Evolutionary conservation across 1,140 invertebrate species (phyloP), one percentile per base, ranked within the genome.

Genomic region (Venturia canescens): DNA sequence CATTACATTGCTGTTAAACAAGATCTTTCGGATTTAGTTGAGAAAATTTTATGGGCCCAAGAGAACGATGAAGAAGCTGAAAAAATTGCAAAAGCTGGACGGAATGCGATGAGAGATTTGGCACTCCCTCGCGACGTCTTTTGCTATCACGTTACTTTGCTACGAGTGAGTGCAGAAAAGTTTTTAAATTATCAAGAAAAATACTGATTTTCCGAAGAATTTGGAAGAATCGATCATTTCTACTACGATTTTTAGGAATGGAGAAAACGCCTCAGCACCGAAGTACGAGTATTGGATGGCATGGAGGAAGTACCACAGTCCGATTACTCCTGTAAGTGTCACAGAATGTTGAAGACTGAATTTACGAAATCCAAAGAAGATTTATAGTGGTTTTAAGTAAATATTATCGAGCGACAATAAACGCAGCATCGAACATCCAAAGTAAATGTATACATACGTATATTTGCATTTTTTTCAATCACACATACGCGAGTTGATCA

Each of bases 1-100:
- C 98, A 99, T 92, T 99, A 96, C 91, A 91, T 99, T 69, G 95
- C 97, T 44, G 92, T 99, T 27, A 95, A 96, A 86, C 90, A 92
- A 53, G 95, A 98, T 91, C 92, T 99, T 23, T 95, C 94, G 53
- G 95, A 99, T 92, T 92, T 99, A 27, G 91, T 96, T 9, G 94
- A 97, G 48, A 94, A 95, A 89, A 92, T 99, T 38, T 87, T 93
- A 50, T 98, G 97, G 97, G 97, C 97, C 0, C 94, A 93, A 71
- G 87, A 94, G 9, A 93, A 99, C 92, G 97, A 98, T 88, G 88
- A 94, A 15, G 90, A 96, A 92, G 96, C 94, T 3, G 87, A 93
- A 83, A 88, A 93, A 82, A 98, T 99, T 82, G 93, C 95, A 0
- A 89, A 89, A 87, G 95, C 95, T 89, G 97, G 94, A 34, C 93